Conservation (phyloP, 2,888 invertebrate species). For the Epinotia nisella region DNA sequence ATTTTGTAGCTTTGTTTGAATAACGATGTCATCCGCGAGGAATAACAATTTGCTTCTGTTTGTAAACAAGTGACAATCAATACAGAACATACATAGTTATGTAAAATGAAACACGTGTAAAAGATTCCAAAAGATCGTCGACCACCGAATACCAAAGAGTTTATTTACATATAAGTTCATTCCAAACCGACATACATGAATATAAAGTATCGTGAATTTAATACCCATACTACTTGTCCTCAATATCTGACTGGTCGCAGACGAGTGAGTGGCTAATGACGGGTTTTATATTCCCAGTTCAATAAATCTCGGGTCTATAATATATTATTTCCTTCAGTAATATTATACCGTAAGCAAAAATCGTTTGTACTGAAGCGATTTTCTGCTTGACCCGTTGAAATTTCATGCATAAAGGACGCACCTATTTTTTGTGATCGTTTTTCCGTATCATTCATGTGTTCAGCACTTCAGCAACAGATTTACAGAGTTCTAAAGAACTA, state of each 20-base stretch:
- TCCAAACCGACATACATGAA: neutral
- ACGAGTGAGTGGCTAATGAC: slow-evolving; percentile 11
- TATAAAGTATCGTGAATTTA: neutral
- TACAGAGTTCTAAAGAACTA: no score
- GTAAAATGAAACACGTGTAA: neutral
- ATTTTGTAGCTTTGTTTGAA: slow-evolving; percentile 21
- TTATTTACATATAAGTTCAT: no score
- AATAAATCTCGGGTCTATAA: neutral
- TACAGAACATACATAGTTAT: neutral
- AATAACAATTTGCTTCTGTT: slow-evolving; percentile 23
- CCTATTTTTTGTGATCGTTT: no score
- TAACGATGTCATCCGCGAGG: slow-evolving; percentile 21
- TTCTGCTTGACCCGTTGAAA: slow-evolving; percentile 3
- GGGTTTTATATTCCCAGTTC: slow-evolving; percentile 9
- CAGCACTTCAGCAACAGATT: neutral
- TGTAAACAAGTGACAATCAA: slow-evolving; percentile 25
- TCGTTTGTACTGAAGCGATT: slow-evolving; percentile 11
- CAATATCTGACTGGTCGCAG: slow-evolving; percentile 5
- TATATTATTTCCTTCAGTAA: slow-evolving; percentile 12
- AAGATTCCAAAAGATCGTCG: no score
- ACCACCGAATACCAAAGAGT: no score
- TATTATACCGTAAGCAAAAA: slow-evolving; percentile 8
- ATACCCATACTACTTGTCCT: neutral
- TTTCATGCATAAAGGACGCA: no score
- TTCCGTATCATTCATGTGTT: neutral